These are phyloP conservation scores for Psittacus erithacus DNA, from an alignment of 2,113 vertebrate genomes.

Conservation along the genomic window DNA sequence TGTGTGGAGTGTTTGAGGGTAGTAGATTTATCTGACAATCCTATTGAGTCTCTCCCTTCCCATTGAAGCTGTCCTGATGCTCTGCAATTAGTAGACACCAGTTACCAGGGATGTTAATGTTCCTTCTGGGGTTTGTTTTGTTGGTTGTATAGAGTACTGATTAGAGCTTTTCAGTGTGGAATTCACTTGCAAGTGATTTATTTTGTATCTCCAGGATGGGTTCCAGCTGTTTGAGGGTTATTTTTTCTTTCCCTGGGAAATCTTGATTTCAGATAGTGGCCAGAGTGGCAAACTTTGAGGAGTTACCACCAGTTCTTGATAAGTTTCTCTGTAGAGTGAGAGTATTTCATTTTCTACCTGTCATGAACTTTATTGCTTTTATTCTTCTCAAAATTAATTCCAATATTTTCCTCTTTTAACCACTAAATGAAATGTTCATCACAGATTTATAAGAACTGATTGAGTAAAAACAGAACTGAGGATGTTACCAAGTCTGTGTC, in stretches of 20 bases:
- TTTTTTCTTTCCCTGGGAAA: neutral
- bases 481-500: neutral
- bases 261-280: conserved; percentile 44
- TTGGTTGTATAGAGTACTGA: conserved; percentile 49
- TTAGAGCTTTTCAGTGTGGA: conserved; percentile 47
- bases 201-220: conserved; percentile 66
- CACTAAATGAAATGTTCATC: neutral
- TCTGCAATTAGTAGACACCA: conserved; percentile 54
- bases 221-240: conserved; percentile 53
- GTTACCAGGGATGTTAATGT: conserved; percentile 56
- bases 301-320: neutral
- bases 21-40: conserved; percentile 49
- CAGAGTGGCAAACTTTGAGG: neutral
- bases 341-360: neutral
- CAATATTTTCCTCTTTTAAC: neutral
- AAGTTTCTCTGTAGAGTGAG: neutral
- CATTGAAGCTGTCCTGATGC: conserved; percentile 26
- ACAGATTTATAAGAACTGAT: neutral
- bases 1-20: conserved; percentile 36
- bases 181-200: conserved; percentile 67
- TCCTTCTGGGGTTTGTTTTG: conserved; percentile 66
- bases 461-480: neutral
- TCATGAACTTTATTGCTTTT: neutral
- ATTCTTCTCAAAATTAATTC: neutral
- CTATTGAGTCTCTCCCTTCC: conserved; percentile 39